Evolutionary conservation across 2,113 vertebrate genomes (phyloP).

Genomic region (Istiophorus platypterus): DNA sequence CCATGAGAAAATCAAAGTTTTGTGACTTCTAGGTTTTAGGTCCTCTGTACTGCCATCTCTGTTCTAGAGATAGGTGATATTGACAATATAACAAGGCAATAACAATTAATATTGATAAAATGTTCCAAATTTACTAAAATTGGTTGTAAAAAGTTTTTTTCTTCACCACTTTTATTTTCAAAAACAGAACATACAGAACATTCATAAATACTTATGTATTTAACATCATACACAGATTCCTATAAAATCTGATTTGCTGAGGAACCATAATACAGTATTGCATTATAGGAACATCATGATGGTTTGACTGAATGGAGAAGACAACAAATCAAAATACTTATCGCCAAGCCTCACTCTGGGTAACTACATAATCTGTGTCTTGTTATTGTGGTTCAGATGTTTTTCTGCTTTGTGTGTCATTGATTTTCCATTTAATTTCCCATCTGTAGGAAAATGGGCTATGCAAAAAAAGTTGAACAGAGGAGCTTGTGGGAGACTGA

Average conservation of each 20-base stretch:
- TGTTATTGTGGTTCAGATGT: slow-evolving; percentile 45
- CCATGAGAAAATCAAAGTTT: background rate
- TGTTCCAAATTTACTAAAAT: background rate
- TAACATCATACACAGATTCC: background rate
- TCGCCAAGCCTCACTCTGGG: background rate
- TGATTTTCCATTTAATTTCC: slow-evolving; percentile 71
- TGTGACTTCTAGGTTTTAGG: background rate
- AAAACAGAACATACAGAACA: background rate
- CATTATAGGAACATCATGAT: background rate
- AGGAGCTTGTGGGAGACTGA: slow-evolving; percentile 35
- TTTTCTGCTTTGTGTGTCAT: slow-evolving; percentile 52
- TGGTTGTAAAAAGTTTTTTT: background rate
- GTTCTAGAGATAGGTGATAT: background rate
- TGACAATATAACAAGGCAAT: background rate
- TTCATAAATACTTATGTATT: no score
- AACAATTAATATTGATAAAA: background rate
- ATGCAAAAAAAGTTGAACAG: slow-evolving; percentile 49
- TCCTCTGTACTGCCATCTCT: background rate
- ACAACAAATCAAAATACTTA: background rate
- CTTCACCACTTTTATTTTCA: background rate
- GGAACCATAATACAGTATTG: background rate
- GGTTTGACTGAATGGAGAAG: background rate
- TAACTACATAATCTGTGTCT: slow-evolving; percentile 10
- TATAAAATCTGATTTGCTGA: background rate
- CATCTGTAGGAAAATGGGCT: slow-evolving; percentile 58